Percentiles rank a stretch among this genome's conserved stretches.
Evolutionary conservation across 2,888 invertebrate genomes (phyloP).

Genomic region (Dermolepida albohirtum): DNA sequence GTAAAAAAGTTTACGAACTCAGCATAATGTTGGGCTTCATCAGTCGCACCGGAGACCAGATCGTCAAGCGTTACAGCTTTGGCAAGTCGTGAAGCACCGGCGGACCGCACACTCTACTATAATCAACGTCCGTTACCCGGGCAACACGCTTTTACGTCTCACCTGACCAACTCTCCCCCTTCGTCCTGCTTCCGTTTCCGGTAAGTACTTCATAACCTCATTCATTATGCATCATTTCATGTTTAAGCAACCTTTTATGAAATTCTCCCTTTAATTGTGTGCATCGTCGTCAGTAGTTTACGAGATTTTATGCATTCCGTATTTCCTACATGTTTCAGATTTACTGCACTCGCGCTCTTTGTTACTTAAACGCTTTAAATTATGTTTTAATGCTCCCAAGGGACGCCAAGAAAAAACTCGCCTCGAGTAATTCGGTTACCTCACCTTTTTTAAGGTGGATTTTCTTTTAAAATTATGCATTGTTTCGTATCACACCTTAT

Average conservation of each 20-base stretch:
- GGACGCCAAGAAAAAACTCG: slow-evolving; percentile 17
- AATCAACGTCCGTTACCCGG: slow-evolving; percentile 54
- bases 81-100: slow-evolving; percentile 47
- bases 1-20: too few relatives aligned
- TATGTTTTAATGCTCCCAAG: slow-evolving; percentile 29
- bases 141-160: slow-evolving; percentile 56
- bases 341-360: slow-evolving; percentile 46
- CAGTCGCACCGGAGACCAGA: background rate
- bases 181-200: slow-evolving; percentile 53
- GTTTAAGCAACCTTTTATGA: slow-evolving; percentile 54
- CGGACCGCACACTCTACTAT: slow-evolving; percentile 53
- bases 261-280: slow-evolving; percentile 53
- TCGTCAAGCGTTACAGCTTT: background rate
- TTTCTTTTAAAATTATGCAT: slow-evolving; percentile 9
- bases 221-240: slow-evolving; percentile 56
- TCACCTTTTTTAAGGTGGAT: background rate
- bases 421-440: slow-evolving; percentile 33
- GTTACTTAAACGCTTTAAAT: slow-evolving; percentile 35
- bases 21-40: slow-evolving; percentile 2
- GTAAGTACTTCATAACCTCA: slow-evolving; percentile 55
- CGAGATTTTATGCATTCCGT: slow-evolving; percentile 32
- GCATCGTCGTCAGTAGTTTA: slow-evolving; percentile 14
- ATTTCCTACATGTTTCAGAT: slow-evolving; percentile 34
- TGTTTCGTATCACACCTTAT: slow-evolving; percentile 10
- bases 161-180: slow-evolving; percentile 52